Percentiles rank a stretch among this genome's conserved stretches.
Conservation (phyloP, 1,140 invertebrate species). For the Pseudomyrmex flavicornis region DNA sequence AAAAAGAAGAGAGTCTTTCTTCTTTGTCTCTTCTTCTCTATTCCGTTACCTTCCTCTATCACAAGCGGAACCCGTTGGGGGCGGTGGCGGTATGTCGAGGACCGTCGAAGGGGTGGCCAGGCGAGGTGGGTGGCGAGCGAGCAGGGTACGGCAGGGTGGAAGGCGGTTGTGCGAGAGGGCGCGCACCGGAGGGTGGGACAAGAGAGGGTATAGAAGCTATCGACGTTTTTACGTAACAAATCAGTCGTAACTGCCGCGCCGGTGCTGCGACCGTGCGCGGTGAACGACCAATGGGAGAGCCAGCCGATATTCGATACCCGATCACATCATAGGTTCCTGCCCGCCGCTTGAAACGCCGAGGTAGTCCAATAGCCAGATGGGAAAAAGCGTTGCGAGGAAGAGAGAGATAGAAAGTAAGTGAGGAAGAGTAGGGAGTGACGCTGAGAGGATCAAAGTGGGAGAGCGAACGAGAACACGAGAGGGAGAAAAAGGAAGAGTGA, state of each 20-base stretch:
- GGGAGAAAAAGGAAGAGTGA: constrained; percentile 64
- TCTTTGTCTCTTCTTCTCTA: constrained; percentile 71
- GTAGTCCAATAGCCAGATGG: constrained; percentile 84
- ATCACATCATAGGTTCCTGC: constrained; percentile 84
- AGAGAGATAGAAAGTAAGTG: constrained; percentile 59
- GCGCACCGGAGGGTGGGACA: constrained; percentile 69
- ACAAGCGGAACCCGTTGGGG: constrained; percentile 68
- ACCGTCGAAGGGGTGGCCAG: constrained; percentile 74
- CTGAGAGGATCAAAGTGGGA: constrained; percentile 68
- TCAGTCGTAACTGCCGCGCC: constrained; percentile 84
- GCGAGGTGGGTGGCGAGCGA: constrained; percentile 67
- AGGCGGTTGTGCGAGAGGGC: constrained; percentile 62
- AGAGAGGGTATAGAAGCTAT: constrained; percentile 83
- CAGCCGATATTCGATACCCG: constrained; percentile 85
- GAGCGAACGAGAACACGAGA: constrained; percentile 67
- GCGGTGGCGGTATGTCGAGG: constrained; percentile 76
- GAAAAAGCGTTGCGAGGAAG: constrained; percentile 80
- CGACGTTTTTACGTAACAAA: constrained; percentile 86
- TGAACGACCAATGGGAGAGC: constrained; percentile 83
- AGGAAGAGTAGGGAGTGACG: constrained; percentile 75
- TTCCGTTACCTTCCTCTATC: constrained; percentile 73
- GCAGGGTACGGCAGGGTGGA: constrained; percentile 46
- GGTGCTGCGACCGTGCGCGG: constrained; percentile 81
- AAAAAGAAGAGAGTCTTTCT: constrained; percentile 80
- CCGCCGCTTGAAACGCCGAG: constrained; percentile 77